These are phyloP conservation scores for Threskiornis aethiopicus DNA, from an alignment of 2,797 vertebrate genomes.

Conservation along the genomic window DNA sequence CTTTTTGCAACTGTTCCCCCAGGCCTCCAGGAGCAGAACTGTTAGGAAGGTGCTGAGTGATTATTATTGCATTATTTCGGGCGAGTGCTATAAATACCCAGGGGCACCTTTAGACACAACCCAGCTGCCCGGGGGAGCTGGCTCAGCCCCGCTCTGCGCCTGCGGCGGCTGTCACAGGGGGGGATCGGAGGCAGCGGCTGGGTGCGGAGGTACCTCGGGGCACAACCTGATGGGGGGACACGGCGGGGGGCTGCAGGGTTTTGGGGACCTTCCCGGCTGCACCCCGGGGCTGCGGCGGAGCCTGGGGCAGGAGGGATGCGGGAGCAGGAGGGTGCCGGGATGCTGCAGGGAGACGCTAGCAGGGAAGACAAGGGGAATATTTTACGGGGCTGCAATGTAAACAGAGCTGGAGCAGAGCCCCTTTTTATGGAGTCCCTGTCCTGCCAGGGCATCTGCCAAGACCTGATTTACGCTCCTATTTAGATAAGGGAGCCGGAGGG, in stretches of 20 bases:
- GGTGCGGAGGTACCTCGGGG: neutral
- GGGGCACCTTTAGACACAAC: conserved; percentile 61
- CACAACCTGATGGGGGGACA: no score
- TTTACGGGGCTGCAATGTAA: conserved; percentile 83
- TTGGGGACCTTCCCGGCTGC: neutral
- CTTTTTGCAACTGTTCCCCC: neutral
- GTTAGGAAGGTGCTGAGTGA: conserved; percentile 59
- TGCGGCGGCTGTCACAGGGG: neutral
- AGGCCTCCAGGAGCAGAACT: neutral
- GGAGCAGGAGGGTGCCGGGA: conserved; percentile 40
- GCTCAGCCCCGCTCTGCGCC: neutral
- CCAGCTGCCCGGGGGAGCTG: conserved; percentile 34
- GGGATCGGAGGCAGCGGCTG: accelerated
- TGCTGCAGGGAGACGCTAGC: conserved; percentile 74
- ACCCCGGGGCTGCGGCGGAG: neutral
- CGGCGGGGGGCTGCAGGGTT: neutral
- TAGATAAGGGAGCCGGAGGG: conserved; percentile 86
- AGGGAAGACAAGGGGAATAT: conserved; percentile 82
- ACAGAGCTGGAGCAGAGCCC: conserved; percentile 81
- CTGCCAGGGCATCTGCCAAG: conserved; percentile 83
- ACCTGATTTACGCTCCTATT: conserved; percentile 91
- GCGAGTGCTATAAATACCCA: conserved; percentile 60
- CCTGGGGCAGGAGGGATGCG: neutral
- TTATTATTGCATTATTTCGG: conserved; percentile 54
- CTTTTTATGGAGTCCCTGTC: conserved; percentile 91